Conservation (phyloP, 2,113 vertebrate genomes). For the Catharus minimus region DNA sequence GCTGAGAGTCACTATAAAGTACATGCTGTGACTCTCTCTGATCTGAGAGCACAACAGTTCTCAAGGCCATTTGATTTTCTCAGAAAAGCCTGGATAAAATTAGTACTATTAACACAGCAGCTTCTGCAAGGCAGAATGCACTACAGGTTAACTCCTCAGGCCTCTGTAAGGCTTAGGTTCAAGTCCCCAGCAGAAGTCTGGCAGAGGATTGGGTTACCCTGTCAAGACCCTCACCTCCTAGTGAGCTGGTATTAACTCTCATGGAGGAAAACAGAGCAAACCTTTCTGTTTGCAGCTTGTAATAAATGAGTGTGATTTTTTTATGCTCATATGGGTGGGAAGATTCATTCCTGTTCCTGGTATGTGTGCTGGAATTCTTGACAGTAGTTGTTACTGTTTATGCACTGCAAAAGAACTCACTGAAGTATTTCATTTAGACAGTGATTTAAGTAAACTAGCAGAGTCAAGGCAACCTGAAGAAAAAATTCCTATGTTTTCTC, state of each 20-base stretch:
- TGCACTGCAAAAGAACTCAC: not conserved
- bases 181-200: not conserved
- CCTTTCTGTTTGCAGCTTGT: not conserved
- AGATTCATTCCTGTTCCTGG: not conserved
- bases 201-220: not conserved
- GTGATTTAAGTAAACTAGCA: not conserved
- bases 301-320: not conserved
- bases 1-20: not conserved
- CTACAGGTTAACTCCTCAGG: not conserved
- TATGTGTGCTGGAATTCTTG: not conserved
- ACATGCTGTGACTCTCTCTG: not conserved
- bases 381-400: not conserved
- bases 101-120: not conserved
- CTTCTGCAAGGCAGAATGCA: not conserved
- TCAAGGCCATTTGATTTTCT: not conserved
- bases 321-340: not conserved
- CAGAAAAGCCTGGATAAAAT: not conserved
- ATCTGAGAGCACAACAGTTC: not conserved
- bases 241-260: not conserved
- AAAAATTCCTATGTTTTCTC: not conserved
- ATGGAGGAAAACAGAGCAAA: not conserved
- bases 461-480: not conserved
- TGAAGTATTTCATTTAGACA: not conserved
- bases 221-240: rapidly evolving
- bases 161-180: not conserved